phyloP scores from a whole-genome alignment of 2,797 vertebrate genomes.

The Pseudocheirus occidentalis region DNA sequence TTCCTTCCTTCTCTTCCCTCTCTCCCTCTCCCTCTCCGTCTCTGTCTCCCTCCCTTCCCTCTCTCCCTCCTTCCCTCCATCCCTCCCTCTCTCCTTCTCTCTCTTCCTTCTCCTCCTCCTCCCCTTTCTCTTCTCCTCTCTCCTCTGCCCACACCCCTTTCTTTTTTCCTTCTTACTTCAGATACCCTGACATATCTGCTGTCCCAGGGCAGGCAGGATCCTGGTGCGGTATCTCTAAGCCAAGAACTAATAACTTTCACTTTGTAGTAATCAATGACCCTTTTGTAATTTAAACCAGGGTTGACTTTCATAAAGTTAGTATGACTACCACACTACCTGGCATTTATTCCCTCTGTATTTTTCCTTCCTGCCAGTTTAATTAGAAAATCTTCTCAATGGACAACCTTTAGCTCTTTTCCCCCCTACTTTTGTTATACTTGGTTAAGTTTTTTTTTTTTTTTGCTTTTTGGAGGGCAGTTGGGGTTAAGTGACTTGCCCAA shows the following conservation, averaged over 20 bases:
- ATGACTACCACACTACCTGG: not conserved
- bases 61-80: accelerated
- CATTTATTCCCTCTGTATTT: not conserved
- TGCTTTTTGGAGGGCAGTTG: too few species aligned
- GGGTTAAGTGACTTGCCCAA: too few species aligned
- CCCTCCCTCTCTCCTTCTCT: accelerated
- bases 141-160: too few species aligned
- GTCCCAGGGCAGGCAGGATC: too few species aligned
- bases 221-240: too few species aligned
- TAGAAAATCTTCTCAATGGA: not conserved
- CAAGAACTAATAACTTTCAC: not conserved
- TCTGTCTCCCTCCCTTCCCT: too few species aligned
- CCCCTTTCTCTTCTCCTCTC: accelerated
- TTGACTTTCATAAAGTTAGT: not conserved
- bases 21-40: accelerated
- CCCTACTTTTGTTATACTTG: not conserved
- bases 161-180: too few species aligned
- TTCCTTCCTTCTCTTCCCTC: accelerated
- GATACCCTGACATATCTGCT: too few species aligned
- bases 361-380: not conserved
- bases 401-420: not conserved
- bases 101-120: accelerated
- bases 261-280: not conserved
- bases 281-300: not conserved
- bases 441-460: too few species aligned